Base-by-base conservation (phyloP, 2,113 vertebrate genomes). In the Mionectes macconnelli region DNA sequence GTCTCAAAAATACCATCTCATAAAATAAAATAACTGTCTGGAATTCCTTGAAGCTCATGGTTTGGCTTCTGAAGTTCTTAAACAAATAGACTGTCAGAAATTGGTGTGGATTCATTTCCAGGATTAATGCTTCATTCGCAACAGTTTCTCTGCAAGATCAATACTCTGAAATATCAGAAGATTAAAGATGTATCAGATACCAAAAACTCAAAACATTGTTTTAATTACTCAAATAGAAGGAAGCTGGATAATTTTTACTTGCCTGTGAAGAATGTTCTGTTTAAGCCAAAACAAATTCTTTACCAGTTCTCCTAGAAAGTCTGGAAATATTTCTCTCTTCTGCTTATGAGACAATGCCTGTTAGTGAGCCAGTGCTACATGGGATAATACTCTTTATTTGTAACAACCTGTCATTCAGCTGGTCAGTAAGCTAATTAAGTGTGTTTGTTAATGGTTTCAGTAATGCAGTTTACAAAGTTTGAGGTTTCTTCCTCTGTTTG, bases 211-310 rank as follows among this genome's bases (percentile, higher is more conserved):
- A 96, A 97, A 98, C 95, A 75, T 89, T 98, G 94, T 91, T 98
- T 98, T 98, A 98, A 98, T 98, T 98, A 98, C 96, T 98, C 95
- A 96, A 97, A 97, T 97, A 97, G 96, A 97, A 96, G 96, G 97
- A 98, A 98, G 95, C 94, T 97, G 97, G 90, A 69, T 96, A 94
- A 96, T 75, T 97, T 94, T 96, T 97, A 84, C 92, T 98, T 97
- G 94, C 95, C 92, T 97, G 55, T 87, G 87, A 98, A 97, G 97
- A 98, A 98, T 98, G 98, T 95, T 94, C 84, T 97, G 37, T 91
- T 96, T 60, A 97, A 97, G 98, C 98, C 98, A 98, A 98, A 98
- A 96, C 91, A 98, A 98, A 98, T 98, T 98, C 97, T 97, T 98
- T 96, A 97, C 97, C 97, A 97, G 96, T 97, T 97, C 97, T 97